A percentile compares a stretch with the other conserved stretches of the same genome.
phyloP scores from a whole-genome alignment of 1,140 invertebrate species.

The Drosophila malerkotliana region DNA sequence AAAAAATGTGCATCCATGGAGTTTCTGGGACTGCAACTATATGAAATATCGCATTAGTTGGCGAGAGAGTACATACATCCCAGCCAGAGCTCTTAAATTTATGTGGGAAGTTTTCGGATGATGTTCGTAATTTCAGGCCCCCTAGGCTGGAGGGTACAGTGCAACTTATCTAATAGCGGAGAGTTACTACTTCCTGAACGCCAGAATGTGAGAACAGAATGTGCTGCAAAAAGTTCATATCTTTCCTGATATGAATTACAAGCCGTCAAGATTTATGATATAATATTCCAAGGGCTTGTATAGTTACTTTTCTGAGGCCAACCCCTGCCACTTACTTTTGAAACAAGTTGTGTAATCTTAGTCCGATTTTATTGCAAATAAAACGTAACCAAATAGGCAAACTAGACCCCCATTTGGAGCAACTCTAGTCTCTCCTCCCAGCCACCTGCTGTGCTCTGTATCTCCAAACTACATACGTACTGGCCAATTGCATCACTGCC shows the following conservation, averaged over 20 bases:
- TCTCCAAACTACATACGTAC: conserved; percentile 21
- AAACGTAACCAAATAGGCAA: conserved; percentile 37
- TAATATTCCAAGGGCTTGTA: neutral
- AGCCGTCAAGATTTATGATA: conserved; percentile 20
- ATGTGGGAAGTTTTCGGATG: conserved; percentile 68
- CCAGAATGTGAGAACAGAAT: conserved; percentile 36
- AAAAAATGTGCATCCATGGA: conserved; percentile 31
- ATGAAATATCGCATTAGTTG: conserved; percentile 60
- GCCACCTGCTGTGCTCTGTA: conserved; percentile 40
- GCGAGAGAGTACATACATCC: conserved; percentile 17
- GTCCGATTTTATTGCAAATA: conserved; percentile 24
- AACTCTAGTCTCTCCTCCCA: conserved; percentile 12
- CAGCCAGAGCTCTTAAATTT: conserved; percentile 64
- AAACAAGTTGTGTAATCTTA: conserved; percentile 28
- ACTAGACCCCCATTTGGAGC: conserved; percentile 21
- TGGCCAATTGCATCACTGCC: conserved; percentile 65
- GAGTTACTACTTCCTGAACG: conserved; percentile 53
- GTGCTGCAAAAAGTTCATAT: conserved; percentile 24
- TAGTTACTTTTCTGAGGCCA: neutral
- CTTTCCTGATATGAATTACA: conserved; percentile 10
- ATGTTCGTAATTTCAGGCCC: conserved; percentile 37
- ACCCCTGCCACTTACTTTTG: conserved; percentile 9
- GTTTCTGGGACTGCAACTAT: conserved; percentile 43
- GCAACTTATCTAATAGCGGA: conserved; percentile 70
- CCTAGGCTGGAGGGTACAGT: neutral